Evolutionary conservation across 2,888 invertebrate species (phyloP).

Genomic region (Axea sp.): DNA sequence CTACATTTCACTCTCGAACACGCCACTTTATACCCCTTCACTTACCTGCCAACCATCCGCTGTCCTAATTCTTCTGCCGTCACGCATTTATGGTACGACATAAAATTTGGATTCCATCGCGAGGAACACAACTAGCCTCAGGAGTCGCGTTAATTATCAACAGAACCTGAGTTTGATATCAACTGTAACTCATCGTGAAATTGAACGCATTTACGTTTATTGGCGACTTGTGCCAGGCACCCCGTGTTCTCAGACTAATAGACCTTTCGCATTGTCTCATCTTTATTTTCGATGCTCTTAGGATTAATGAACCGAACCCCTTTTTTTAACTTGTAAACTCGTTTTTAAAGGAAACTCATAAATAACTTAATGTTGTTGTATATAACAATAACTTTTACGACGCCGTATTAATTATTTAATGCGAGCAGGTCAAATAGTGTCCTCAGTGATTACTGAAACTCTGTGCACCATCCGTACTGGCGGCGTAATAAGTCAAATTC

Average conservation of each 20-base stretch:
- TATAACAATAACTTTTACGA: conserved; percentile 29
- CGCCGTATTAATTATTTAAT: conserved; percentile 39
- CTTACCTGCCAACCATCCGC: conserved; percentile 63
- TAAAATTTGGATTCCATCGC: conserved; percentile 77
- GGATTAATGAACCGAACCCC: conserved; percentile 56
- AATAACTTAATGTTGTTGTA: conserved; percentile 45
- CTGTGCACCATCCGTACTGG: too few relatives aligned
- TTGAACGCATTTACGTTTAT: conserved; percentile 63
- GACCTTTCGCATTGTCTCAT: conserved; percentile 59
- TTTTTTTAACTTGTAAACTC: conserved; percentile 47
- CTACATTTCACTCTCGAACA: conserved; percentile 72
- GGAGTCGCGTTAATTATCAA: conserved; percentile 75
- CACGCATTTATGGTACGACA: conserved; percentile 78
- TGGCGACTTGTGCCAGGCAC: conserved; percentile 57
- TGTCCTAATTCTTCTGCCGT: conserved; percentile 78
- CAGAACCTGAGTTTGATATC: conserved; percentile 73
- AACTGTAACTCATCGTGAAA: conserved; percentile 74
- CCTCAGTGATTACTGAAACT: too few relatives aligned
- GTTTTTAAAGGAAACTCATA: conserved; percentile 53
- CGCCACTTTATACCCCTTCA: conserved; percentile 61
- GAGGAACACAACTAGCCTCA: conserved; percentile 65
- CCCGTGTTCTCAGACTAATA: conserved; percentile 61
- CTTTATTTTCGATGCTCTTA: conserved; percentile 56
- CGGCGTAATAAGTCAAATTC: too few relatives aligned
- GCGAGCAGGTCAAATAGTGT: conserved; percentile 1